phyloP scores from a whole-genome alignment of 2,888 invertebrate genomes.

The Gerosis bhagava region DNA sequence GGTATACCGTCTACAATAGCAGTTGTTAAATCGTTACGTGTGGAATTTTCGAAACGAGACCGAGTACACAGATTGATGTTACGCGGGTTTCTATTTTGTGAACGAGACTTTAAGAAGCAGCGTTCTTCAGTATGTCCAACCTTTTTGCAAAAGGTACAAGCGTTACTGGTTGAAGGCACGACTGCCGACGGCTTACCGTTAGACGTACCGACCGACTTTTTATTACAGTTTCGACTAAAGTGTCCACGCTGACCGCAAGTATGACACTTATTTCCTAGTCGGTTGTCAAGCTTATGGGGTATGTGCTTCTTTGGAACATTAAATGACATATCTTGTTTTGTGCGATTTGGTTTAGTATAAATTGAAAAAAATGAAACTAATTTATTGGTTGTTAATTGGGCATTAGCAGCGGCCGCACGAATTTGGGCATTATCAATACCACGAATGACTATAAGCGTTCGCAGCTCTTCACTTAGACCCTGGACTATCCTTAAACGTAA shows the following conservation, averaged over 20 bases:
- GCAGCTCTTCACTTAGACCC: background rate
- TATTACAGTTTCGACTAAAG: slow-evolving; percentile 3
- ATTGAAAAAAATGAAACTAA: slow-evolving; percentile 36
- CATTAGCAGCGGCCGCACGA: slow-evolving; percentile 35
- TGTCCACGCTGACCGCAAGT: slow-evolving; percentile 15
- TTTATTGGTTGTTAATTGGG: slow-evolving; percentile 27
- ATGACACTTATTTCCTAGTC: slow-evolving; percentile 6
- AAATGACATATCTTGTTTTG: slow-evolving; percentile 4
- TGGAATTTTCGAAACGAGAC: background rate
- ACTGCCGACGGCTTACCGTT: too few species aligned
- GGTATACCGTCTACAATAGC: slow-evolving; percentile 33
- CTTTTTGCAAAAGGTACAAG: slow-evolving; percentile 34
- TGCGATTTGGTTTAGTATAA: slow-evolving; percentile 30
- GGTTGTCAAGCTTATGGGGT: background rate
- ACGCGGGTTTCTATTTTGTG: slow-evolving; percentile 17
- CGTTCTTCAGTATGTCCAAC: slow-evolving; percentile 28
- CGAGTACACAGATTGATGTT: slow-evolving; percentile 31
- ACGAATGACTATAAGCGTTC: background rate
- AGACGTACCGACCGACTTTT: background rate
- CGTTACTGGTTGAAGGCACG: too few species aligned
- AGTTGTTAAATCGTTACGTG: slow-evolving; percentile 25
- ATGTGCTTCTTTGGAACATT: background rate
- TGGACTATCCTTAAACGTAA: background rate
- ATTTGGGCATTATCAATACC: slow-evolving; percentile 33
- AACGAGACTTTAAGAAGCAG: slow-evolving; percentile 31